Conservation (phyloP, 2,113 vertebrate species). For the Cyanistes caeruleus region DNA sequence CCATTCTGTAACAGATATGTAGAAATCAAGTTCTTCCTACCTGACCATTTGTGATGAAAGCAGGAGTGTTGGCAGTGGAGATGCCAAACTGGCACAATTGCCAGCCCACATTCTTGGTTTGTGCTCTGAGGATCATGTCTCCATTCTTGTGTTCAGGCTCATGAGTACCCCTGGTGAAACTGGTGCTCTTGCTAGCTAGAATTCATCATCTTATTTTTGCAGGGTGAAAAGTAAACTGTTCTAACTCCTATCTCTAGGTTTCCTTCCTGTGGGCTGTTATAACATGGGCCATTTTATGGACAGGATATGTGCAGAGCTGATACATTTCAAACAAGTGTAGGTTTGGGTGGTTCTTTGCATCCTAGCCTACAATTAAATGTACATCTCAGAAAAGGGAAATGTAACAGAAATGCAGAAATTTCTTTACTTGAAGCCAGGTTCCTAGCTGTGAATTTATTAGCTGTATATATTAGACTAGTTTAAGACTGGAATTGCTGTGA, state of each 20-base stretch:
- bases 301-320: neutral
- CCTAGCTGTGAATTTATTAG: neutral
- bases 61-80: neutral
- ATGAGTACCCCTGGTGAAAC: neutral
- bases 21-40: neutral
- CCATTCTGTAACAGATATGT: neutral
- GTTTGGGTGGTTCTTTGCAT: neutral
- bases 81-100: neutral
- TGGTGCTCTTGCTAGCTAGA: neutral
- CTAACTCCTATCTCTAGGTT: neutral
- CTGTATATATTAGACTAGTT: neutral
- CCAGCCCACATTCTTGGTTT: neutral
- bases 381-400: neutral
- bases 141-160: neutral
- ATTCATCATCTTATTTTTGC: neutral
- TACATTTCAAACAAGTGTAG: neutral
- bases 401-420: neutral
- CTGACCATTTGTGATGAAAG: neutral
- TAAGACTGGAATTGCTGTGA: neutral
- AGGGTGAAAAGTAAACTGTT: neutral
- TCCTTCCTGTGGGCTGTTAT: neutral
- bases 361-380: neutral
- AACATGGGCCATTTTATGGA: neutral
- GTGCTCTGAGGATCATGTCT: neutral
- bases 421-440: neutral